Evolutionary conservation across 2,888 invertebrate genomes (phyloP).

Genomic region (Torymus tubicola): DNA sequence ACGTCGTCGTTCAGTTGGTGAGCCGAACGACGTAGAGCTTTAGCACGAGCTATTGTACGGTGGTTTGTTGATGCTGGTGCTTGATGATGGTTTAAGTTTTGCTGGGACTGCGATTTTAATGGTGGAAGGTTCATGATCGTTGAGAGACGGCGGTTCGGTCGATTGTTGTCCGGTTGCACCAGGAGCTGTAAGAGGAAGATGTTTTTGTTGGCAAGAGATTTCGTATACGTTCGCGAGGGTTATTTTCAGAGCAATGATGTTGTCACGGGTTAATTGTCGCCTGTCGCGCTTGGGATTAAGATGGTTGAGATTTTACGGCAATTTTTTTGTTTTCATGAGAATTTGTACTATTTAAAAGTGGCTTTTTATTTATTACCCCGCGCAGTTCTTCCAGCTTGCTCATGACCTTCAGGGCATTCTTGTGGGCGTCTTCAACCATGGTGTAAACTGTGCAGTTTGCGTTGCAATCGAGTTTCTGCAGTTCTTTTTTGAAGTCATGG

Average conservation of each 20-base stretch:
- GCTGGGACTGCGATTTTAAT: background rate
- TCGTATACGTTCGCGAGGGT: too few species aligned
- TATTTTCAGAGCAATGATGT: too few species aligned
- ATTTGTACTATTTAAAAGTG: too few species aligned
- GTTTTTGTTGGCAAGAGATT: too few species aligned
- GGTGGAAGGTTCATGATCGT: constrained; percentile 50
- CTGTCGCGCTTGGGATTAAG: too few species aligned
- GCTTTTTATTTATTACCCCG: constrained; percentile 48
- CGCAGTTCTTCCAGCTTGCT: constrained; percentile 57
- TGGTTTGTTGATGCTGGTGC: background rate
- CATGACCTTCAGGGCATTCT: constrained; percentile 43
- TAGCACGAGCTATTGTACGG: constrained; percentile 19
- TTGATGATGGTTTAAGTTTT: background rate
- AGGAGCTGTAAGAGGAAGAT: constrained; percentile 48
- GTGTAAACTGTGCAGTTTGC: constrained; percentile 6
- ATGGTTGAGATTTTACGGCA: too few species aligned
- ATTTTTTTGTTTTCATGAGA: too few species aligned
- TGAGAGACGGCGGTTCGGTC: constrained; percentile 61
- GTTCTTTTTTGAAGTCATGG: background rate
- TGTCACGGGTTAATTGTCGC: too few species aligned
- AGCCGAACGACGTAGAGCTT: constrained; percentile 47
- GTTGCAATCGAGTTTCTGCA: background rate
- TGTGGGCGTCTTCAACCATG: constrained; percentile 48
- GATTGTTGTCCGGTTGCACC: constrained; percentile 29
- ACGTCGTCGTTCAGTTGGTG: constrained; percentile 34